Evolutionary conservation across 2,888 invertebrate genomes (phyloP), one percentile per base, ranked within the genome.

Genomic region (Ormyrus labotus): DNA sequence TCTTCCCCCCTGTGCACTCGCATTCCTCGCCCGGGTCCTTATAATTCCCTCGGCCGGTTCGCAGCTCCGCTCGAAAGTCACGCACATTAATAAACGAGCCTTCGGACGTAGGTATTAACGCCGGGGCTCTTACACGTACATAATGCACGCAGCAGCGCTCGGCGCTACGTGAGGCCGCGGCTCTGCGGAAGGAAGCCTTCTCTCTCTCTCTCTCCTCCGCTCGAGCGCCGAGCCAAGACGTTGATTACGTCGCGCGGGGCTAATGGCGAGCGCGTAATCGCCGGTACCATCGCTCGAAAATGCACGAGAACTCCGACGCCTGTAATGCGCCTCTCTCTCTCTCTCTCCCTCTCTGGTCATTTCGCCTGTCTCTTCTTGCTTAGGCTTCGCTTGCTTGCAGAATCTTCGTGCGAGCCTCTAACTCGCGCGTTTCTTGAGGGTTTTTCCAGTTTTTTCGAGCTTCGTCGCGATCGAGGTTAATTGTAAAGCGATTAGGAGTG

Each of bases 161-260:
- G 34, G 34, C 34, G 34, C 34, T 34, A 34, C 34, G 34, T 34
- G 34, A 34, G 34, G 34, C 34, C 34, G 34, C 34, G 34, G 34
- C 2, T 2, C 34, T 34, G 34, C 34, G 34, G 34, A 34, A 34
- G 34, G 34, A 34, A 53, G 34, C 55, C 11, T 34, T 55, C 34
- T 19, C 65, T 19, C 67, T 53, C 67, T 51, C 47, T 63, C 47
- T 57, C 47, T 63, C n/a, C n/a, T 48, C 45, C 19, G 0, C 8
- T 51, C 45, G 45, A 9, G 34, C 47, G 47, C 9, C n/a, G 60
- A 65, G 71, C 34, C 48, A 51, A 74, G 74, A 73, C 70, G 76
- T 79, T 81, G 81, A 79, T 81, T 76, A 76, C 81, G 79, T 69
- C 76, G 75, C 76, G 75, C 78, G 70, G 64, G 50, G 79, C 73